A percentile compares a stretch with the other conserved stretches of the same genome.
Evolutionary conservation across 2,797 vertebrate genomes (phyloP).

Genomic region (Hippopotamyrus pictus): DNA sequence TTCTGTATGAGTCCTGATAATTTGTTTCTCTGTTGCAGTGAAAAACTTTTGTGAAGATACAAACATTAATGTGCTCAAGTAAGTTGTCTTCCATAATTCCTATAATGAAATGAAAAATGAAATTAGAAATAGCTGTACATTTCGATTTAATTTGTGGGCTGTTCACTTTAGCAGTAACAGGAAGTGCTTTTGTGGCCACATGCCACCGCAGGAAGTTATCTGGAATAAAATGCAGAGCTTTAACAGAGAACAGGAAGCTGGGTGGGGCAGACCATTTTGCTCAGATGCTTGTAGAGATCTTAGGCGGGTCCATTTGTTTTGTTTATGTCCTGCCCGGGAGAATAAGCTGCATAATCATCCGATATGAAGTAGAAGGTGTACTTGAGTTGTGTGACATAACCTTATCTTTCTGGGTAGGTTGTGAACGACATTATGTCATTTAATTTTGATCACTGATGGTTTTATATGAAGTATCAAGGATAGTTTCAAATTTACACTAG

Average conservation of each 20-base stretch:
- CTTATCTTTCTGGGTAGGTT: not conserved
- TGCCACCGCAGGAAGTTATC: not conserved
- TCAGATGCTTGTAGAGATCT: not conserved
- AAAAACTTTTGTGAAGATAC: constrained; percentile 37
- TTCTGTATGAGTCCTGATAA: not conserved
- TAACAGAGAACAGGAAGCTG: constrained; percentile 37
- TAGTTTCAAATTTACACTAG: not conserved
- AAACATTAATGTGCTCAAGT: not conserved
- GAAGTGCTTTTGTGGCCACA: constrained; percentile 15
- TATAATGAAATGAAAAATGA: too few relatives aligned
- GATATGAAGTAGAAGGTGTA: not conserved
- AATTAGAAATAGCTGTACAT: not conserved
- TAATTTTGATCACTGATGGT: not conserved
- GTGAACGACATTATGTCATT: not conserved
- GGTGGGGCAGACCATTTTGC: not conserved
- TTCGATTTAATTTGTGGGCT: not conserved
- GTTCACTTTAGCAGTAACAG: not conserved
- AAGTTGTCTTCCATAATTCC: not conserved
- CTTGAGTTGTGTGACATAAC: not conserved
- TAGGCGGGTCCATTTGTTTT: not conserved
- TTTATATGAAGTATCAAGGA: not conserved
- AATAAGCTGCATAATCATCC: not conserved
- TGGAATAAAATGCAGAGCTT: constrained; percentile 21
- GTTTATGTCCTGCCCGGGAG: not conserved
- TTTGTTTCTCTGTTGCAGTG: constrained; percentile 42